Conservation (phyloP, 2,113 vertebrate genomes). For the Psilopsiagon aymara region DNA sequence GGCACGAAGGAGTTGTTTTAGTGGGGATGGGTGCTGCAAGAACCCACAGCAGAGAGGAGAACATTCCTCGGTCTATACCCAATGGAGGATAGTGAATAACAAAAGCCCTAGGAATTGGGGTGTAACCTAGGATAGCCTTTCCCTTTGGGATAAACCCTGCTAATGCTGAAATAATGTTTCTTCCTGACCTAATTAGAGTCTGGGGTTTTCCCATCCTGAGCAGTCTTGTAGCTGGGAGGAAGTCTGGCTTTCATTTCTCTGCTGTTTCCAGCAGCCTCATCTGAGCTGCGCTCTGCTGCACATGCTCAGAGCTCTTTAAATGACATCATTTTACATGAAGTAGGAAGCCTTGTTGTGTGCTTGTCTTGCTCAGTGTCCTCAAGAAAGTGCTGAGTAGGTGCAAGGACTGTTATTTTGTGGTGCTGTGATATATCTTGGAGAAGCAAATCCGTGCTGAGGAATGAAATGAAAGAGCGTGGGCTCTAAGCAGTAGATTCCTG, state of each 20-base stretch:
- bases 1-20: neutral
- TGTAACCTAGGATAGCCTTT: slow-evolving; percentile 51
- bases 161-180: slow-evolving; percentile 68
- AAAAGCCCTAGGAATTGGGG: slow-evolving; percentile 33
- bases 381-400: neutral
- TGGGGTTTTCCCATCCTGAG: slow-evolving; percentile 62
- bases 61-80: neutral
- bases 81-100: neutral
- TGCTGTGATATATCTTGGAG: neutral
- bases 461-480: neutral
- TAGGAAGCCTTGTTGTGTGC: neutral
- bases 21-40: neutral
- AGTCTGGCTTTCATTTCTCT: slow-evolving; percentile 69
- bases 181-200: slow-evolving; percentile 58
- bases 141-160: slow-evolving; percentile 63
- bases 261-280: slow-evolving; percentile 30
- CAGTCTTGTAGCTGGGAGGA: slow-evolving; percentile 41
- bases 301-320: slow-evolving; percentile 40
- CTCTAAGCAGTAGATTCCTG: neutral
- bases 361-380: neutral
- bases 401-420: neutral
- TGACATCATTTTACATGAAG: slow-evolving; percentile 42
- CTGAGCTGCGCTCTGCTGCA: neutral
- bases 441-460: neutral
- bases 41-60: neutral